Evolutionary conservation across 1,140 invertebrate species (phyloP).

Genomic region (Sycobia sp.): DNA sequence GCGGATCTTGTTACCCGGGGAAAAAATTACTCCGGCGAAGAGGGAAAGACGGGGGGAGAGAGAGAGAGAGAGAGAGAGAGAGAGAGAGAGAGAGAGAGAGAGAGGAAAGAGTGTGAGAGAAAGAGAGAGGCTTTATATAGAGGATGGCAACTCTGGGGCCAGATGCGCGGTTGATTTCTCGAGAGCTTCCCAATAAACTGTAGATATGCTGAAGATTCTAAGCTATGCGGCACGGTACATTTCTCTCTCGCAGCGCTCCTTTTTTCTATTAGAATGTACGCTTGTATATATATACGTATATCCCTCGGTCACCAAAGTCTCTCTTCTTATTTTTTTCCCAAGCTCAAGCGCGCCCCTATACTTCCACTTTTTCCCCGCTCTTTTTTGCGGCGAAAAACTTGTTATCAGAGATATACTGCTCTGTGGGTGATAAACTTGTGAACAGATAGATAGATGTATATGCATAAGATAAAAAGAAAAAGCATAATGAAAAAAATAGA

Average conservation of each 20-base stretch:
- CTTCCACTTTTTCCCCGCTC: background rate
- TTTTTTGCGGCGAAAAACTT: constrained; percentile 20
- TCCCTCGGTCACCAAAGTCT: too few relatives aligned
- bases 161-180: constrained; percentile 36
- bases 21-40: constrained; percentile 30
- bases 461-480: too few relatives aligned
- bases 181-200: constrained; percentile 31
- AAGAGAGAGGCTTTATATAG: too few relatives aligned
- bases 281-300: too few relatives aligned
- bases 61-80: too few relatives aligned
- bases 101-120: too few relatives aligned
- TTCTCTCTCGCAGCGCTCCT: background rate
- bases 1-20: constrained; percentile 32
- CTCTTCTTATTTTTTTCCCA: background rate
- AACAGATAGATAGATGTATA: too few relatives aligned
- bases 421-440: constrained; percentile 2
- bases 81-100: too few relatives aligned
- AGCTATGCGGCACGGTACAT: constrained; percentile 7
- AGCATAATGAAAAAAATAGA: too few relatives aligned
- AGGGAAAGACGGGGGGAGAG: constrained; percentile 26
- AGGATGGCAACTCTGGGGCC: too few relatives aligned
- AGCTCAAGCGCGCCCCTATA: too few relatives aligned
- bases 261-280: too few relatives aligned
- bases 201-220: constrained; percentile 29
- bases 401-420: constrained; percentile 24